A percentile compares a stretch with the other conserved stretches of the same genome.
These are phyloP conservation scores for Oikopleura dioica DNA, from an alignment of 23 tunicate genomes.

Conservation along the genomic window DNA sequence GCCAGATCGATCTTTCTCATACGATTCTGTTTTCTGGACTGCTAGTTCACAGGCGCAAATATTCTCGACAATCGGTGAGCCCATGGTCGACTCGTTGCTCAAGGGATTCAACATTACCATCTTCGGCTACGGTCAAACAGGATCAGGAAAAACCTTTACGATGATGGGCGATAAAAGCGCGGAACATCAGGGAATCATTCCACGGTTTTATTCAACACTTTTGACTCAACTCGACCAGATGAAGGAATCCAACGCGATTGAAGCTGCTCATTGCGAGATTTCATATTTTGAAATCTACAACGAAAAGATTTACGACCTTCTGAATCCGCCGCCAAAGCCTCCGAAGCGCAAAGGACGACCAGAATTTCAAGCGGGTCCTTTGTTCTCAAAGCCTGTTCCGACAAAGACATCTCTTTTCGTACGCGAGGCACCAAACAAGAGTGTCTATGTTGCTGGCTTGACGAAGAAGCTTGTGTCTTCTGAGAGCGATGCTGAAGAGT, in stretches of 20 bases:
- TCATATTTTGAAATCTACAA: constrained; percentile 55
- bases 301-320: constrained; percentile 42
- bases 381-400: neutral
- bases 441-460: constrained; percentile 40
- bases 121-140: constrained; percentile 5
- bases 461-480: constrained; percentile 19
- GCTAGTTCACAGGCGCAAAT: neutral
- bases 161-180: neutral
- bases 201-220: neutral
- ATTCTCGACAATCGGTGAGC: neutral
- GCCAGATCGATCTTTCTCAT: neutral
- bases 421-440: constrained; percentile 23
- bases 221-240: neutral
- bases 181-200: neutral
- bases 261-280: constrained; percentile 19
- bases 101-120: neutral
- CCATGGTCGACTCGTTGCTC: neutral
- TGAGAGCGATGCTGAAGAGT: constrained; percentile 28
- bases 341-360: neutral
- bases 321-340: constrained; percentile 14
- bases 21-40: neutral
- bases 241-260: neutral
- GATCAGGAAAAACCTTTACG: neutral
- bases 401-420: constrained; percentile 16
- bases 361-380: neutral